phyloP scores from a whole-genome alignment of 23 tunicate species.

The Trididemnum nubilum region DNA sequence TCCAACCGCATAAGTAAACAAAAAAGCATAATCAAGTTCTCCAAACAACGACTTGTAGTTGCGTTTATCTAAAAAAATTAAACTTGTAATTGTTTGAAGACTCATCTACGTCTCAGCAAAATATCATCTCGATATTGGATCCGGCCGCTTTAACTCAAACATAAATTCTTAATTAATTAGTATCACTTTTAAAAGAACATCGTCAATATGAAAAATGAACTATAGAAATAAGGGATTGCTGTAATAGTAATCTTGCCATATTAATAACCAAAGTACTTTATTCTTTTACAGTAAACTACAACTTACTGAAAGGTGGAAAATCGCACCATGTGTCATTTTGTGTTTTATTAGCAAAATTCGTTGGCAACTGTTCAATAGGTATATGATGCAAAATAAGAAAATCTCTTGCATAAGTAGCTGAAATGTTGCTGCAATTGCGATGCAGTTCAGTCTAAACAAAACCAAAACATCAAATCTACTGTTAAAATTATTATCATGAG shows the following conservation, averaged over 20 bases:
- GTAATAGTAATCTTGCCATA: too few species aligned
- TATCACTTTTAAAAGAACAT: too few species aligned
- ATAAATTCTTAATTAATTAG: not conserved
- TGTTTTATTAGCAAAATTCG: not conserved
- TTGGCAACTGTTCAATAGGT: not conserved
- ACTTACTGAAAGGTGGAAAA: conserved; percentile 95
- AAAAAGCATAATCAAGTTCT: conserved; percentile 88
- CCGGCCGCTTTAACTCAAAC: not conserved
- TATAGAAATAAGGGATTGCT: too few species aligned
- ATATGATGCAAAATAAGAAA: conserved; percentile 20
- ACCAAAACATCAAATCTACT: too few species aligned
- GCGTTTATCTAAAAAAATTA: conserved; percentile 39
- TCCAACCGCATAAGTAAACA: conserved; percentile 84
- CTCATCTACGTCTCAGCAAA: not conserved
- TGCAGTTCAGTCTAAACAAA: conserved; percentile 70
- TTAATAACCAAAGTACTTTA: too few species aligned
- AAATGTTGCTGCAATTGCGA: conserved; percentile 54
- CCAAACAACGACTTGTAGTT: conserved; percentile 80
- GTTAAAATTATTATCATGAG: too few species aligned
- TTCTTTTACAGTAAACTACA: too few species aligned
- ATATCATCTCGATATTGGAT: not conserved
- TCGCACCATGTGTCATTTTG: conserved; percentile 91
- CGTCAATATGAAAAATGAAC: too few species aligned
- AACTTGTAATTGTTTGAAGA: not conserved
- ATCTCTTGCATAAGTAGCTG: conserved; percentile 11